Evolutionary conservation across 2,888 invertebrate genomes (phyloP).

Genomic region (Craniophora ligustri): DNA sequence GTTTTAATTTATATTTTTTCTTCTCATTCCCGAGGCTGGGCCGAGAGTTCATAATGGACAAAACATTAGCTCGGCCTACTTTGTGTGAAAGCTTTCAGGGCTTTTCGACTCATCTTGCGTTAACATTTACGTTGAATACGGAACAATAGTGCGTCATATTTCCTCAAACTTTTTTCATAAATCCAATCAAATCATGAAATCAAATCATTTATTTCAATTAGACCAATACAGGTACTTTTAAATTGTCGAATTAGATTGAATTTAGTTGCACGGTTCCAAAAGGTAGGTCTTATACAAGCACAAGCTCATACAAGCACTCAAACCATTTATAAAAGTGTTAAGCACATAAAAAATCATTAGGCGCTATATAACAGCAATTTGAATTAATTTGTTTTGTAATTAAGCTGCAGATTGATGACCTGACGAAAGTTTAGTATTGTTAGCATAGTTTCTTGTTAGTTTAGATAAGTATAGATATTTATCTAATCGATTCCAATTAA

Average conservation of each 20-base stretch:
- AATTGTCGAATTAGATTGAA: too few relatives aligned
- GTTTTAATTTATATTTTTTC: constrained; percentile 79
- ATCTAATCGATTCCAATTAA: constrained; percentile 49
- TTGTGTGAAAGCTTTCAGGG: constrained; percentile 81
- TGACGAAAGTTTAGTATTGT: constrained; percentile 43
- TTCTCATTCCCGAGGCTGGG: constrained; percentile 63
- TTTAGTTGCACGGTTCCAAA: too few relatives aligned
- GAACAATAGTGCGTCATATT: constrained; percentile 54
- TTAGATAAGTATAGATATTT: constrained; percentile 30
- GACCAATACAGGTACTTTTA: too few relatives aligned
- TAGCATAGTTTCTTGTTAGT: constrained; percentile 31
- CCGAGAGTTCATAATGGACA: constrained; percentile 81
- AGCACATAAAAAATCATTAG: constrained; percentile 21
- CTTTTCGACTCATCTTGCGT: constrained; percentile 75
- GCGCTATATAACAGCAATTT: constrained; percentile 38
- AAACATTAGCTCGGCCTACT: constrained; percentile 83
- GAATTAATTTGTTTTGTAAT: constrained; percentile 39
- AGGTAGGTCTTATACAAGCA: too few relatives aligned
- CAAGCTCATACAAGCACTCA: constrained; percentile 26
- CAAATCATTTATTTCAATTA: too few relatives aligned
- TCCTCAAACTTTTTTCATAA: constrained; percentile 45
- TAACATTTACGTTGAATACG: constrained; percentile 60
- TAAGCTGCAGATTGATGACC: constrained; percentile 33
- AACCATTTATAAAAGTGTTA: constrained; percentile 15
- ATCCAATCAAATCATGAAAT: too few relatives aligned